phyloP scores from a whole-genome alignment of 2,113 vertebrate species.

The Caloenas nicobarica region DNA sequence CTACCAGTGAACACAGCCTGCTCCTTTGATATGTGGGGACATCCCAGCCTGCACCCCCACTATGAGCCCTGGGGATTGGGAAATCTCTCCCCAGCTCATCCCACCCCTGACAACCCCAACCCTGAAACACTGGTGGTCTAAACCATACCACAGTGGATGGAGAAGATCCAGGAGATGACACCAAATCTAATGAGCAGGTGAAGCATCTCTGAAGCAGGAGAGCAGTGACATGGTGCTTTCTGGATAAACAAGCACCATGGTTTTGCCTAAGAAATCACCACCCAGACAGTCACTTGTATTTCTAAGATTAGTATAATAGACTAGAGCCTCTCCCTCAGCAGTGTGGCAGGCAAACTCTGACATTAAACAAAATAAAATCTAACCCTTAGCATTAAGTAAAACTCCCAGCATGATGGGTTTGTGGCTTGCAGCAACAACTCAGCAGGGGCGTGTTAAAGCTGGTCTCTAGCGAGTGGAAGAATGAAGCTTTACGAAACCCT shows the following conservation, averaged over 20 bases:
- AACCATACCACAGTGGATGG: fast-evolving
- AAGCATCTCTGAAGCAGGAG: background rate
- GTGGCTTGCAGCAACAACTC: conserved; percentile 67
- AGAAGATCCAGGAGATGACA: background rate
- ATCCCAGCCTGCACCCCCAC: background rate
- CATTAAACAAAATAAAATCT: conserved; percentile 54
- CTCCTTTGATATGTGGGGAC: too few species aligned
- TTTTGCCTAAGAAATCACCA: background rate
- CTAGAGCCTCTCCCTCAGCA: background rate
- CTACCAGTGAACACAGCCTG: background rate
- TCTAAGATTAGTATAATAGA: background rate
- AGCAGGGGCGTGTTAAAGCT: conserved; percentile 68
- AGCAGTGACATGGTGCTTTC: background rate
- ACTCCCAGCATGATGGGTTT: conserved; percentile 50
- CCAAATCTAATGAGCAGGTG: fast-evolving
- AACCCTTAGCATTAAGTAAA: conserved; percentile 72
- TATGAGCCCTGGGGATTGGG: background rate
- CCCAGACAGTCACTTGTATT: background rate
- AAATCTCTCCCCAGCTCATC: background rate
- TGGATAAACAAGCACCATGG: background rate
- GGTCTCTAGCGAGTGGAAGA: conserved; percentile 57
- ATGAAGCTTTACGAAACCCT: conserved; percentile 61
- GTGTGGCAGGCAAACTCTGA: background rate
- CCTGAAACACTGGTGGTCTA: background rate
- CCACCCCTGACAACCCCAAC: background rate